phyloP scores from a whole-genome alignment of 2,797 vertebrate genomes.

The Sebastes goodei region DNA sequence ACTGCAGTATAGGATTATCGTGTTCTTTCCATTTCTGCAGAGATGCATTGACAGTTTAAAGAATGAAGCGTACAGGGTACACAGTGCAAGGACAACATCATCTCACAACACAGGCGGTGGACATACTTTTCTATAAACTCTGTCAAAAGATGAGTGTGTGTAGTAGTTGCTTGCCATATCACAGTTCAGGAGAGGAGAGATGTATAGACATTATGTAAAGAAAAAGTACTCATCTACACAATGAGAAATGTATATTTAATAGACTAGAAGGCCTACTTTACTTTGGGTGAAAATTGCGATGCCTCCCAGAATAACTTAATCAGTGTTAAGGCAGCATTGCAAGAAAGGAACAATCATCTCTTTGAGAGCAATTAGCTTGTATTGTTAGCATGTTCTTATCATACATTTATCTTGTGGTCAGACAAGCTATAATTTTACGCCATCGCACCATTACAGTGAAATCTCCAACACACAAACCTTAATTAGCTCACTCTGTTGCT shows the following conservation, averaged over 20 bases:
- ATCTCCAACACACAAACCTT: neutral
- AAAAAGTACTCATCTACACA: neutral
- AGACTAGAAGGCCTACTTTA: neutral
- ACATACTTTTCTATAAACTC: neutral
- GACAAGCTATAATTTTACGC: neutral
- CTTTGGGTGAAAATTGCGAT: neutral
- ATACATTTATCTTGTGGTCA: neutral
- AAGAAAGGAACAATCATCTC: neutral
- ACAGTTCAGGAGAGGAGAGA: neutral
- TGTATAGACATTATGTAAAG: neutral
- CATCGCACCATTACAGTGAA: neutral
- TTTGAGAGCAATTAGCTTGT: neutral
- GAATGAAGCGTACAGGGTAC: neutral
- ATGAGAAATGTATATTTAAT: neutral
- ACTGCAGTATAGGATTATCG: neutral
- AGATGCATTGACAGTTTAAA: neutral
- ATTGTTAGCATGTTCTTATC: conserved; percentile 3
- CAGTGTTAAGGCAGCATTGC: neutral
- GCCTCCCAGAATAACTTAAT: conserved; percentile 1
- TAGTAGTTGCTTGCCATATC: neutral
- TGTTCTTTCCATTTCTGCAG: neutral
- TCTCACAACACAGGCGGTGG: neutral
- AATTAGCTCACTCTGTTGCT: conserved; percentile 17
- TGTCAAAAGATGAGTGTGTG: neutral
- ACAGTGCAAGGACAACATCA: neutral